phyloP scores from a whole-genome alignment of 2,797 vertebrate genomes.

The Ptychobarbus kaznakovi region DNA sequence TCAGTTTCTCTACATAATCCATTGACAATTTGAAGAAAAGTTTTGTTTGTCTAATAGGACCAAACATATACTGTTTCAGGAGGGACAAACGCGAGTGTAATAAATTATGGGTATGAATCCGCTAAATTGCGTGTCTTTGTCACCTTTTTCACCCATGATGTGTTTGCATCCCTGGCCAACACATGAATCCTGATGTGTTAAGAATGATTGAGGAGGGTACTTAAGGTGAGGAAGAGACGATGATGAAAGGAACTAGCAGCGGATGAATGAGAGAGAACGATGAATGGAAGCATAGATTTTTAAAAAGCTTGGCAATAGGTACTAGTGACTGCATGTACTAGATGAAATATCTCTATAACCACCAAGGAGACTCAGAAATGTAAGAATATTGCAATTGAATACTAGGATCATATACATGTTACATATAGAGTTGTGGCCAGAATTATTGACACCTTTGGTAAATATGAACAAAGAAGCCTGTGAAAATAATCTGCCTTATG shows the following conservation, averaged over 20 bases:
- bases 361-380: neutral
- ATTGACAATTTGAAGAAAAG: no score
- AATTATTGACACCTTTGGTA: neutral
- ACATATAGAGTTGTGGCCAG: neutral
- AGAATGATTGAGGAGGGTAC: neutral
- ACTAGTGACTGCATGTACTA: neutral
- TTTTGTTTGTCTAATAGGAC: no score
- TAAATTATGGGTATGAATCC: no score
- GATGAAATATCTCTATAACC: neutral
- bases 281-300: neutral
- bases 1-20: no score
- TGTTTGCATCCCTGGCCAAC: neutral
- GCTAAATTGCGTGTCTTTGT: no score
- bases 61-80: no score
- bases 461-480: neutral
- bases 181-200: constrained; percentile 26
- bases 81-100: no score
- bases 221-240: neutral
- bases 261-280: neutral
- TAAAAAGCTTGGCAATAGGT: neutral
- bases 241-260: neutral
- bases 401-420: neutral
- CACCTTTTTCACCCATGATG: no score
- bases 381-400: neutral
- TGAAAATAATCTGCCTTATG: neutral